Evolutionary conservation across 2,113 vertebrate species (phyloP), one percentile per base, ranked within the genome.

Genomic region (Antigone vipio): DNA sequence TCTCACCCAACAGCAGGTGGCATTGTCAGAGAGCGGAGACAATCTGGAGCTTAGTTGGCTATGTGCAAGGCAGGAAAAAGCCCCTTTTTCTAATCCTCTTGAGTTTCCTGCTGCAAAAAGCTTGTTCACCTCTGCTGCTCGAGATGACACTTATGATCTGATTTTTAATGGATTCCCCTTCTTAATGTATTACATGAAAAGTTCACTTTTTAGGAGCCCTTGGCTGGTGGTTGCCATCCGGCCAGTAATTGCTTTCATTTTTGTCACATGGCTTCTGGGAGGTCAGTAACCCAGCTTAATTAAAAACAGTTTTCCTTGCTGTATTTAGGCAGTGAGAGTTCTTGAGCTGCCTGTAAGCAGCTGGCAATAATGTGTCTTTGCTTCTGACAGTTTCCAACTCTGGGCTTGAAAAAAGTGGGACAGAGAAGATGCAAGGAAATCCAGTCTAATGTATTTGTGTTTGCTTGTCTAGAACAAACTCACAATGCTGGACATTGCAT

Each of bases 401-500:
- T 59, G 56, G 24, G n/a, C 17, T 56, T 68, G 27, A 62, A 40
- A 78, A 77, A 64, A 45, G 30, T 20, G 52, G 35, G 62, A 30
- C 8, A 11, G 69, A 40, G 27, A 15, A 42, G 62, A 71, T 42
- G 40, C 42, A 44, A 52, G 26, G 26, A 90, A 78, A 94, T 22
- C 21, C 6, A 12, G 22, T 69, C 38, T 92, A 55, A 95, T 22
- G 14, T 24, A 15, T 60, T 95, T 95, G 26, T 95, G 29, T 96
- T 85, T 98, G 62, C 72, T 97, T 97, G 19, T 97, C 87, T 96
- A 99, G 99, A 99, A 99, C 98, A 99, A 99, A 95, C 98, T 99
- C 88, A 99, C 99, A 13, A 99, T 99, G 93, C 97, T 99, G 98
- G 99, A 99, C 96, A 99, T 99, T 40, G 99, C 99, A 62, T 98